Base-by-base conservation (phyloP, 2,888 invertebrate genomes). In the Amphipoea lucens region DNA sequence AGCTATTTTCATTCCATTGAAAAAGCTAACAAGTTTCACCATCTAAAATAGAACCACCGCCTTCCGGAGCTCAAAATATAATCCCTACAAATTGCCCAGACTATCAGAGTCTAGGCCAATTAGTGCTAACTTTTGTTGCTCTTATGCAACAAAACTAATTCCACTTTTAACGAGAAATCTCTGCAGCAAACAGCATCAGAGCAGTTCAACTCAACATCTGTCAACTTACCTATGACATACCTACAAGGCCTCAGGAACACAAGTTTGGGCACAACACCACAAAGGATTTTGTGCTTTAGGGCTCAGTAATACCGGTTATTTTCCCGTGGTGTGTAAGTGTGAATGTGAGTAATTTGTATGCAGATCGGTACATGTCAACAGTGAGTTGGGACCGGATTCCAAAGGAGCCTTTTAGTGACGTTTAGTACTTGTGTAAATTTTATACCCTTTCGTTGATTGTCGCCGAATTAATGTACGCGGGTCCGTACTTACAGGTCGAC, bases 261-360 rank as follows among this genome's bases (percentile, higher is more conserved):
- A 78, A 83, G 83, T 79, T 81, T 72, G 48, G 45, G 7, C 20
- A 14, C 42, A 70, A 63, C 29, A 9, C 12, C 9, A 7, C 80
- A 81, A 17, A 42, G 62, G n/a, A 89, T 79, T 74, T 48, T 83
- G n/a, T 62, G 54, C 87, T 83, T 77, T 88, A 84, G 4, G 0
- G 0, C 23, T n/a, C 17, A 9, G 70, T 14, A 4, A 69, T 83
- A 81, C 67, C 79, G 86, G 7, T 83, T 36, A 65, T 87, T 86
- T 84, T 83, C 68, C 60, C 11, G 4, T 79, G 73, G 12, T 63
- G 20, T 65, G 9, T 36, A 63, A 63, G 81, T 82, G 79, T 77
- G 78, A 85, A 87, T 89, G 82, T 86, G 81, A 87, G 87, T 91
- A 91, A 92, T 92, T 92, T 92, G 90, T 92, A 92, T 92, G 90